Conservation (phyloP, 1,140 invertebrate genomes). For the Papilio aristodemus region DNA sequence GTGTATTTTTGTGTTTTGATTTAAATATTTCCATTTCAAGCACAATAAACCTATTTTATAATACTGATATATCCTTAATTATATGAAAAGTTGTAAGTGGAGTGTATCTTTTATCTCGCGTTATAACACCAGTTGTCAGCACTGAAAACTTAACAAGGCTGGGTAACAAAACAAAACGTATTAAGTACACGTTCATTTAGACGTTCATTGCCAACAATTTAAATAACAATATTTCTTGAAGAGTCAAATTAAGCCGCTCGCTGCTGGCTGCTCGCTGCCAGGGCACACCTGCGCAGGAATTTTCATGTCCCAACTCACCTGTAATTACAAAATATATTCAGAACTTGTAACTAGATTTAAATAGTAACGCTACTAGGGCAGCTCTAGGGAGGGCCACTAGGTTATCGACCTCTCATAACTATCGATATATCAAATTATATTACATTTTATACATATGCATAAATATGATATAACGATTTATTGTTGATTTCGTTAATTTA, state of each 20-base stretch:
- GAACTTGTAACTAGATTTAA: conserved; percentile 79
- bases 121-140: conserved; percentile 1
- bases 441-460: no score
- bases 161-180: conserved; percentile 26
- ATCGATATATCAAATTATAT: no score
- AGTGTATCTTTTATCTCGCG: neutral
- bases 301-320: conserved; percentile 71
- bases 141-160: conserved; percentile 16
- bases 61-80: no score
- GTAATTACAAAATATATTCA: conserved; percentile 80
- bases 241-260: conserved; percentile 52
- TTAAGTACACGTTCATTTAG: conserved; percentile 21
- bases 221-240: conserved; percentile 59
- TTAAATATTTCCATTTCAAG: no score
- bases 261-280: conserved; percentile 22
- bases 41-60: no score
- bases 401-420: conserved; percentile 10
- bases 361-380: conserved; percentile 61
- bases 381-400: conserved; percentile 19
- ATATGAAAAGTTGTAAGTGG: no score
- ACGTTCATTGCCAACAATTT: conserved; percentile 42
- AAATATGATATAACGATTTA: no score
- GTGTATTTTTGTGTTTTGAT: no score
- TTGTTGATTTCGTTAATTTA: no score
- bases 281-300: conserved; percentile 65